These are phyloP conservation scores for Meriones unguiculatus DNA, from an alignment of 2,113 vertebrate species.

Conservation along the genomic window DNA sequence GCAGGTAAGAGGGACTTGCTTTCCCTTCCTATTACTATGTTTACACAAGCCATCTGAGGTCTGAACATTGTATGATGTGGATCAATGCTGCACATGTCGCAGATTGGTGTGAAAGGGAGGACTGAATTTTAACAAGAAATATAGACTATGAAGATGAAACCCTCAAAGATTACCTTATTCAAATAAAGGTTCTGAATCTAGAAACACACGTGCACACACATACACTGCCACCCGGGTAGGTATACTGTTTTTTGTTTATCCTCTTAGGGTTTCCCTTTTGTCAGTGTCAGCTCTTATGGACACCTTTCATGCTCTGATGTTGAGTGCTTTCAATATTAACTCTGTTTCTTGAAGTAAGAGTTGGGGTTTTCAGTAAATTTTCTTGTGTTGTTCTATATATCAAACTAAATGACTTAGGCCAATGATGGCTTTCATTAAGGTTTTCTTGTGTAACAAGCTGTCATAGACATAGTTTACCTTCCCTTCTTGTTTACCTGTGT, in stretches of 20 bases:
- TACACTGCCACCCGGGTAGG: background rate
- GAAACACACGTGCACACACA: background rate
- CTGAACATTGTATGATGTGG: background rate
- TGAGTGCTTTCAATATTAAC: background rate
- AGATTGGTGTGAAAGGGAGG: background rate
- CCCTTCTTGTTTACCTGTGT: background rate
- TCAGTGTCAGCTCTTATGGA: background rate
- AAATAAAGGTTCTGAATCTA: background rate
- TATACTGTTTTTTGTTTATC: background rate
- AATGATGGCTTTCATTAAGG: background rate
- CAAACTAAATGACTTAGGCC: background rate
- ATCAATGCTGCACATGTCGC: background rate
- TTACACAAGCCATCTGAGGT: background rate
- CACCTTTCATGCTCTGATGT: constrained; percentile 37
- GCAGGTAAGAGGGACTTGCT: background rate
- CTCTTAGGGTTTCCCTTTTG: background rate
- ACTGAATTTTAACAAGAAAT: background rate
- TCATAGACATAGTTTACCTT: background rate
- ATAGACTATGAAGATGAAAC: background rate
- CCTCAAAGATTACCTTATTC: background rate
- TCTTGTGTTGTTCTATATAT: background rate
- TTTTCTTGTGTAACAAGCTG: background rate
- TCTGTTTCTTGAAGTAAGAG: background rate
- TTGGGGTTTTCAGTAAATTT: background rate
- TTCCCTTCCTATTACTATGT: background rate